Evolutionary conservation across 2,797 vertebrate species (phyloP).

Genomic region (Pseudomugil tenellus): DNA sequence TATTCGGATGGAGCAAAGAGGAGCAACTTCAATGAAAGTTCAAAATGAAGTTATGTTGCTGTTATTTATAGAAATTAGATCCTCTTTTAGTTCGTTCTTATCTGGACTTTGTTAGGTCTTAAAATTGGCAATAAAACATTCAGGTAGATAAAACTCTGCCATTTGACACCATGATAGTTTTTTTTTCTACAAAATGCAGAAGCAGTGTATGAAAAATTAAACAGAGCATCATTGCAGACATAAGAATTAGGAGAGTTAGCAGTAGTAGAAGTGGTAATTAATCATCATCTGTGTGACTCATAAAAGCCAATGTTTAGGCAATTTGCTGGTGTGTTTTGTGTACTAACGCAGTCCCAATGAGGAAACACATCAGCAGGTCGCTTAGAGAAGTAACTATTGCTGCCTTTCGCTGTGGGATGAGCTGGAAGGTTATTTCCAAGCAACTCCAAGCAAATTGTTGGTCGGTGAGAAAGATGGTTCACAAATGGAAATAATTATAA

Average conservation of each 20-base stretch:
- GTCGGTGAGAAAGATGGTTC: too few relatives aligned
- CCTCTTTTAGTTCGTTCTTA: background rate
- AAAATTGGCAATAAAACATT: background rate
- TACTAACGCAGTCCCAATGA: too few relatives aligned
- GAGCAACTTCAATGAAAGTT: background rate
- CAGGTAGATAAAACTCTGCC: background rate
- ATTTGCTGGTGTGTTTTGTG: too few relatives aligned
- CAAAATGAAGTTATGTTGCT: background rate
- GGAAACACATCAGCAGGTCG: too few relatives aligned
- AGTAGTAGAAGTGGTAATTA: background rate
- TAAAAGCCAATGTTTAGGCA: too few relatives aligned
- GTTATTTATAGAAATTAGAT: background rate
- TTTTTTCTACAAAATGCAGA: background rate
- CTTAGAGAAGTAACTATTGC: too few relatives aligned
- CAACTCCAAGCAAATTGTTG: too few relatives aligned
- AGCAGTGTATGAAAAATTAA: background rate
- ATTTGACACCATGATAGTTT: background rate
- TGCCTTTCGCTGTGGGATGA: too few relatives aligned
- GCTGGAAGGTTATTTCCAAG: too few relatives aligned
- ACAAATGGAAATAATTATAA: too few relatives aligned
- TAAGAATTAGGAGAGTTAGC: background rate
- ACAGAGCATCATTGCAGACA: background rate
- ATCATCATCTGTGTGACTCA: background rate
- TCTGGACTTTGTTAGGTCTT: background rate
- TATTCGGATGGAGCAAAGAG: background rate